Conservation (phyloP, 2,113 vertebrate genomes). For the Rattus norvegicus region GRCr8 NC_086026.1:61725001-61725500, state of each 20-base stretch:
- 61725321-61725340: neutral
- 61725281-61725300: neutral
- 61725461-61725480: too few species aligned
- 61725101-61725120: neutral
- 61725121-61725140: neutral
- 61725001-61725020: neutral
- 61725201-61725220: neutral
- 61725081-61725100: neutral
- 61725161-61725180: neutral
- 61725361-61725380: neutral
- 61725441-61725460: too few species aligned
- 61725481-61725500: too few species aligned
- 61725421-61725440: too few species aligned
- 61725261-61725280: neutral
- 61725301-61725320: neutral
- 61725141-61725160: neutral
- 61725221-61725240: conserved; percentile 7
- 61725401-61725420: too few species aligned
- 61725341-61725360: neutral
- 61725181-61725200: neutral
- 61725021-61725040: neutral
- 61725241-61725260: neutral
- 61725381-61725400: too few species aligned
- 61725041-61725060: neutral
- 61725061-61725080: conserved; percentile 9